phyloP scores from a whole-genome alignment of 2,888 invertebrate species.

The Lithophane semibrunnea region DNA sequence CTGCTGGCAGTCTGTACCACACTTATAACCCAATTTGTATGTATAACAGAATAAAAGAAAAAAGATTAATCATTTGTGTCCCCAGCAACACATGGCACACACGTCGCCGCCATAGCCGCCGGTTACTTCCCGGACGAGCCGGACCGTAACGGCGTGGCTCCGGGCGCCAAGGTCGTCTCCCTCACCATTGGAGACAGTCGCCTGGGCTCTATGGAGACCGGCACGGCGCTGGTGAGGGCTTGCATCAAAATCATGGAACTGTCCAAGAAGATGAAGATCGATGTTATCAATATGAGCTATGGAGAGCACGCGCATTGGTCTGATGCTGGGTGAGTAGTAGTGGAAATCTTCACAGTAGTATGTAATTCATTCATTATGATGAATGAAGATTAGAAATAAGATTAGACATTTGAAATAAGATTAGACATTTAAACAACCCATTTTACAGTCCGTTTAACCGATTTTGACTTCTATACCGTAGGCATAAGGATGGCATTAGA shows the following conservation, averaged over 20 bases:
- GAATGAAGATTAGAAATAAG: too few relatives aligned
- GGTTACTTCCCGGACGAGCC: conserved; percentile 96
- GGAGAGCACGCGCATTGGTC: conserved; percentile 98
- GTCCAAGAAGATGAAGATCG: conserved; percentile 91
- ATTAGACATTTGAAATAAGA: too few relatives aligned
- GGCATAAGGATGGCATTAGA: too few relatives aligned
- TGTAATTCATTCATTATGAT: too few relatives aligned
- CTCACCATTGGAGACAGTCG: conserved; percentile 98
- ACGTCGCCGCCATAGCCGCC: conserved; percentile 98
- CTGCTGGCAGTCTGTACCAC: not conserved
- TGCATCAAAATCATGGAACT: conserved; percentile 96
- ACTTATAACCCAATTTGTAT: too few relatives aligned
- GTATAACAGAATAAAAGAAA: not conserved
- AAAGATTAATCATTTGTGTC: not conserved
- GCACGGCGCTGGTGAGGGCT: conserved; percentile 97
- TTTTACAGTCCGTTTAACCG: too few relatives aligned
- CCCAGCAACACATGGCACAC: conserved; percentile 98
- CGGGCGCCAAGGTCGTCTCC: conserved; percentile 98
- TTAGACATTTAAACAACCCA: too few relatives aligned
- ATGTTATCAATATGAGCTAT: conserved; percentile 99
- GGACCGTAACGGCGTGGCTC: conserved; percentile 98
- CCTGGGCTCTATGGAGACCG: conserved; percentile 98
- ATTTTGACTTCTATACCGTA: too few relatives aligned
- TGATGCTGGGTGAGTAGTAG: conserved; percentile 94
- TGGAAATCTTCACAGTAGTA: not conserved